Evolutionary conservation across 2,888 invertebrate species (phyloP).

Genomic region (Leptopilina myrica): DNA sequence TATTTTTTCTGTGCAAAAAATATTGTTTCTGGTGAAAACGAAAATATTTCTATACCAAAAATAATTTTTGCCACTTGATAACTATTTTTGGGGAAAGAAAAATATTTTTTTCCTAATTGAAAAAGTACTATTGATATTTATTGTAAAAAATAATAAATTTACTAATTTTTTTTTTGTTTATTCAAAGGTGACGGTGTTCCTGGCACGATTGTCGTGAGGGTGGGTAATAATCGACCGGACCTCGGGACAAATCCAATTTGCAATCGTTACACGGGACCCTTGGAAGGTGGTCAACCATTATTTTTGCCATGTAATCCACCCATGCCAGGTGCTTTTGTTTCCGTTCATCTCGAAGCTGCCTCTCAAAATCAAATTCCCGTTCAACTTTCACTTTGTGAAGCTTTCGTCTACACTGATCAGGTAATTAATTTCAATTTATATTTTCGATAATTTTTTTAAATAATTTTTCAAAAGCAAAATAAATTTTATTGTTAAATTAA

Average conservation of each 20-base stretch:
- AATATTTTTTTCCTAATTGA: no score
- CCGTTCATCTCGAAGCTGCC: slow-evolving; percentile 89
- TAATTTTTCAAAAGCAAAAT: no score
- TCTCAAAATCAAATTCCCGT: slow-evolving; percentile 77
- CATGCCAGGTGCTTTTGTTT: slow-evolving; percentile 96
- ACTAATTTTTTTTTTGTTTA: slow-evolving; percentile 49
- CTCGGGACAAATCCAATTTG: slow-evolving; percentile 94
- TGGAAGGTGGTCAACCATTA: slow-evolving; percentile 93
- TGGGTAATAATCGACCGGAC: slow-evolving; percentile 95
- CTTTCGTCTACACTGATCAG: slow-evolving; percentile 95
- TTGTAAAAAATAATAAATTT: no score
- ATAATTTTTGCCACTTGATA: no score
- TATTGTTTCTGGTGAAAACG: no score
- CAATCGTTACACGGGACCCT: slow-evolving; percentile 90
- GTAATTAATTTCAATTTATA: slow-evolving; percentile 61
- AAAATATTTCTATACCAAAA: no score
- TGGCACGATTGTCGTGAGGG: slow-evolving; percentile 91
- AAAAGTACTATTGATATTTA: no score
- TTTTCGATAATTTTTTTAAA: no score
- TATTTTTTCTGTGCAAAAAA: no score
- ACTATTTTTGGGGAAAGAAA: no score
- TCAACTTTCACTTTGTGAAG: slow-evolving; percentile 93
- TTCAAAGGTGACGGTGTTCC: slow-evolving; percentile 84
- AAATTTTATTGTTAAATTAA: no score
- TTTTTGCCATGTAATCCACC: slow-evolving; percentile 96